A percentile compares a stretch with the other conserved stretches of the same genome.
Conservation (phyloP, 2,113 vertebrate genomes). For the Uria lomvia region DNA sequence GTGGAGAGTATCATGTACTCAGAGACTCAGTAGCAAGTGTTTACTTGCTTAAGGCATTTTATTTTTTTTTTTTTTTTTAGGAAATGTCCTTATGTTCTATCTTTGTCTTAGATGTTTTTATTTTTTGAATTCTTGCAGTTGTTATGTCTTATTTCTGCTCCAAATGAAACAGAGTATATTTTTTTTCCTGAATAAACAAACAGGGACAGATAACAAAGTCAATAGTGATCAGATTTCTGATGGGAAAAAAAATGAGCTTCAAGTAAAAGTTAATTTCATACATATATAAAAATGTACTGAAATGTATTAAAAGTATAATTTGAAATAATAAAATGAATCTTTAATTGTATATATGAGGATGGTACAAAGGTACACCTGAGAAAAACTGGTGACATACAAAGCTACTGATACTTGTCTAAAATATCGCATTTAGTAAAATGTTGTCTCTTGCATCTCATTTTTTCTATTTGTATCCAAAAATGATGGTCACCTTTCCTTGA, state of each 20-base stretch:
- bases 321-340: background rate
- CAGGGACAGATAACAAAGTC: background rate
- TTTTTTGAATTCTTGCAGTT: background rate
- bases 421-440: background rate
- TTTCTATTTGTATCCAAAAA: background rate
- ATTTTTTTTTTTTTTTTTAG: background rate
- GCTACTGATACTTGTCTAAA: background rate
- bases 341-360: background rate
- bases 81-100: background rate
- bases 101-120: background rate
- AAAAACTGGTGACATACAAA: background rate
- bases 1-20: background rate
- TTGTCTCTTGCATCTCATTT: background rate
- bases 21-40: background rate
- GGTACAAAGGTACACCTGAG: background rate
- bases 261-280: background rate
- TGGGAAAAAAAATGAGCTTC: background rate
- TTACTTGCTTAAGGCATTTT: slow-evolving; percentile 9
- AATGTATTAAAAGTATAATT: background rate
- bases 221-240: background rate
- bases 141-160: background rate
- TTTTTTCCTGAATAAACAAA: background rate
- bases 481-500: background rate
- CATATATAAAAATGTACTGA: background rate
- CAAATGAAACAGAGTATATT: background rate